phyloP scores from a whole-genome alignment of 2,797 vertebrate genomes.

The Semaprochilodus insignis region DNA sequence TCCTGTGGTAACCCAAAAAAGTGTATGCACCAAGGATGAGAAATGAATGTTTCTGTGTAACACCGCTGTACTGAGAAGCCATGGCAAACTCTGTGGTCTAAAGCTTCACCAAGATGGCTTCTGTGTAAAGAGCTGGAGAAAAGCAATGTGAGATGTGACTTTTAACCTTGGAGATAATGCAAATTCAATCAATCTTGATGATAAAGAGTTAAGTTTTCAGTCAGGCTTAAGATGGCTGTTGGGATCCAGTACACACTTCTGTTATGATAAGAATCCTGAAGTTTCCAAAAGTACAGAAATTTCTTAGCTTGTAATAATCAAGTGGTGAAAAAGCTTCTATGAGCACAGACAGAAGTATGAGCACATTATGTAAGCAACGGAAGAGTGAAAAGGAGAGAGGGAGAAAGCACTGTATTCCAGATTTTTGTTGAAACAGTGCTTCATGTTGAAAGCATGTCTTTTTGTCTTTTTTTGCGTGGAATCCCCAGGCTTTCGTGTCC shows the following conservation, averaged over 20 bases:
- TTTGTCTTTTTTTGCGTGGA: constrained; percentile 57
- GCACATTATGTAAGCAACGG: neutral
- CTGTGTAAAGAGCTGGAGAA: neutral
- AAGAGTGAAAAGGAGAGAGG: neutral
- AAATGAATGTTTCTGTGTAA: constrained; percentile 6
- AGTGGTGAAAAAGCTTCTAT: neutral
- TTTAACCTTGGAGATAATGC: neutral
- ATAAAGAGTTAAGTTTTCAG: neutral
- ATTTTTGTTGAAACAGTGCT: constrained; percentile 59
- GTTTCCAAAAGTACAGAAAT: neutral
- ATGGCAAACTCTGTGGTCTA: neutral
- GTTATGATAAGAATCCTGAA: neutral
- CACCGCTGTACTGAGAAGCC: neutral
- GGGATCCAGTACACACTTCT: neutral
- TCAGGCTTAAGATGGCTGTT: neutral
- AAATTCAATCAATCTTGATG: neutral
- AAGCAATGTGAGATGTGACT: neutral
- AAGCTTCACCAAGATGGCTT: neutral
- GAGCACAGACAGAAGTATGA: neutral
- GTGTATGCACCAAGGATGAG: neutral
- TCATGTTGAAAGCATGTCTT: constrained; percentile 61
- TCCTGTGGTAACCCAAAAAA: neutral
- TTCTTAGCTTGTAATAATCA: neutral
- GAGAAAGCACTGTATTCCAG: neutral
- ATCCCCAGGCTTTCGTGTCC: constrained; percentile 66